Evolutionary conservation across 2,797 vertebrate species (phyloP), one percentile per base, ranked within the genome.

Genomic region (Tokudaia tokunoshimensis): DNA sequence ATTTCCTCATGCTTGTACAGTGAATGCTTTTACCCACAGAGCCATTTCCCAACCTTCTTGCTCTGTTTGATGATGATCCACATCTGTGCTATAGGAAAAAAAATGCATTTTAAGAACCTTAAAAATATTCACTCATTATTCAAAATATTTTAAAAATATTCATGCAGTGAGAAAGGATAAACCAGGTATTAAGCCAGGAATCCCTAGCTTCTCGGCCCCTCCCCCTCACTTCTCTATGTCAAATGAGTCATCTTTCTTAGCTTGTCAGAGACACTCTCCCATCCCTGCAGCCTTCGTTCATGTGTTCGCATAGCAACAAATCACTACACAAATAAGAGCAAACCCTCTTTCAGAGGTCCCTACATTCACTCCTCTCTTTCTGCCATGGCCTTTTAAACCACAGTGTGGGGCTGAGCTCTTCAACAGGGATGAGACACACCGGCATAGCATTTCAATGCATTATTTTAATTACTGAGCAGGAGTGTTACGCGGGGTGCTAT

Each of bases 401-500:
- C 24, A 37, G 20, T 6, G 1, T 93, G 83, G 22, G 34, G 20
- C 55, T 59, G 34, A 52, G 80, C 37, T 4, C 26, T 93, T 57
- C 78, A 55, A 22, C 37, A 26, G 87, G 79, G 34, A 57, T 22
- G 31, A 31, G 80, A 89, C 75, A 82, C 3, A 44, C 0, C n/a
- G 76, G 63, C 13, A 57, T 14, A 37, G 50, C 76, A 67, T 94
- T 94, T 87, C 86, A 84, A 0, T 80, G 88, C 72, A 26, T 63
- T 94, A 34, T 92, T 88, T 96, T 92, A 93, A 93, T 94, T 81
- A 57, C 75, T 19, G 44, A 50, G 76, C 61, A 52, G 20, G 80
- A 80, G 31, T 57, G 79, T 91, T 59, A 44, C 8, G 24, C 14
- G 41, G 67, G 50, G 61, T 82, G 34, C 80, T 74, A 0, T 81